These are phyloP conservation scores for Dipodomys spectabilis DNA, from an alignment of 2,113 vertebrate genomes.

Conservation along the genomic window DNA sequence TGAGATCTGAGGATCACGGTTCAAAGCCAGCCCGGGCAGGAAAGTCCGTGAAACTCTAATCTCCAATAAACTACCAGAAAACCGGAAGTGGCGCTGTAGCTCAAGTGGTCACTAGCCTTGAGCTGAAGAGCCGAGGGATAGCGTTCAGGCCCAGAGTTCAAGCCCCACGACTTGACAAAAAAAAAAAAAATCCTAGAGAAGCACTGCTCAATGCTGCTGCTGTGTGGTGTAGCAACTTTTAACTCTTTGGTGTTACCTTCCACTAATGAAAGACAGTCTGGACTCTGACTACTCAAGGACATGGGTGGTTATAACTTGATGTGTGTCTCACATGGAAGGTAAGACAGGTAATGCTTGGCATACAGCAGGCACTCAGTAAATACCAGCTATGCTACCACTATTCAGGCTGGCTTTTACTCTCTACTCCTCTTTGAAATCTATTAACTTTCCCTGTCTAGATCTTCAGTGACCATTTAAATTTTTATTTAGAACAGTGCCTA, in stretches of 20 bases:
- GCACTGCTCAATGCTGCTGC: neutral
- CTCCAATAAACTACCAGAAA: no score
- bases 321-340: neutral
- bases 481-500: neutral
- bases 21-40: no score
- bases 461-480: neutral
- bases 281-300: neutral
- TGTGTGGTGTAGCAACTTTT: no score
- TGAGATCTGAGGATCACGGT: no score
- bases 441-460: neutral
- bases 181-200: neutral
- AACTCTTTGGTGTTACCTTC: neutral
- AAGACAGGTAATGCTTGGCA: neutral
- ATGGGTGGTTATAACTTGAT: fast-evolving
- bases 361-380: neutral
- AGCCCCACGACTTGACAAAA: no score
- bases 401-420: neutral
- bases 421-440: neutral
- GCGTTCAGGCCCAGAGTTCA: no score
- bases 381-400: neutral
- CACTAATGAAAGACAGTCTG: neutral
- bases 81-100: no score
- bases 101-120: no score
- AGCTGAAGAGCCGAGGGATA: no score
- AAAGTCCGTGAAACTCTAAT: no score